Evolutionary conservation across 92 coral and sea anemone species (phyloP).

Genomic region (Parazoanthus atlanticus): DNA sequence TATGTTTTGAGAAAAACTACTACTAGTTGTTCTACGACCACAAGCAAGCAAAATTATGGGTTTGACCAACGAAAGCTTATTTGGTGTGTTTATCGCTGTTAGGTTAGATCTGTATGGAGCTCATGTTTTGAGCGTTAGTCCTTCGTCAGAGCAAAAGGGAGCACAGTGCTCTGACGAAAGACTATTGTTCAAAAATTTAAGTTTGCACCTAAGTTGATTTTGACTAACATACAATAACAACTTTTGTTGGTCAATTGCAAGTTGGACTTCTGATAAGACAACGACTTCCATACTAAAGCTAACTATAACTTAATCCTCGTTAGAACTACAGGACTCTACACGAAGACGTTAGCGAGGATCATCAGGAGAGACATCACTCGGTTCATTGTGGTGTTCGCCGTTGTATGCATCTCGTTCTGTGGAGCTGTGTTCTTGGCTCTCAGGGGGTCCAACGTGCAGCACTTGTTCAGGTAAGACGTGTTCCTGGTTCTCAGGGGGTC

Average conservation of each 20-base stretch:
- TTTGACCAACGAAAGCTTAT: no score
- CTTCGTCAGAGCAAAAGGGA: no score
- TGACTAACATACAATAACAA: no score
- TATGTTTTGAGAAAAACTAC: no score
- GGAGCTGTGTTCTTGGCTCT: slow-evolving; percentile 79
- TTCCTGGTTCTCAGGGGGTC: not conserved
- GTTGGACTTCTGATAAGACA: no score
- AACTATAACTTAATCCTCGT: not conserved
- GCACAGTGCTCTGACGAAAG: not conserved
- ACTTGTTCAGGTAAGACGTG: slow-evolving; percentile 12
- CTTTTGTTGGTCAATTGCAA: no score
- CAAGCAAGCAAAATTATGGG: no score
- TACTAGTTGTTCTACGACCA: no score
- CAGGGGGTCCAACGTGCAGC: slow-evolving; percentile 49
- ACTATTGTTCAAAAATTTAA: not conserved
- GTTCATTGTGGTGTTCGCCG: slow-evolving; percentile 71
- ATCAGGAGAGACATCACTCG: slow-evolving; percentile 66
- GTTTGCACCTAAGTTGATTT: not conserved
- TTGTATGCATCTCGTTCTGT: slow-evolving; percentile 78
- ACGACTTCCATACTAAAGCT: not conserved
- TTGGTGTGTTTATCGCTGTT: no score
- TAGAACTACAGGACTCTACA: slow-evolving; percentile 82
- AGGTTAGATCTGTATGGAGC: no score
- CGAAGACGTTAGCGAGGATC: slow-evolving; percentile 77
- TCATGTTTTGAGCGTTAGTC: no score